phyloP scores from a whole-genome alignment of 2,113 vertebrate genomes.

The Calyptomena viridis region DNA sequence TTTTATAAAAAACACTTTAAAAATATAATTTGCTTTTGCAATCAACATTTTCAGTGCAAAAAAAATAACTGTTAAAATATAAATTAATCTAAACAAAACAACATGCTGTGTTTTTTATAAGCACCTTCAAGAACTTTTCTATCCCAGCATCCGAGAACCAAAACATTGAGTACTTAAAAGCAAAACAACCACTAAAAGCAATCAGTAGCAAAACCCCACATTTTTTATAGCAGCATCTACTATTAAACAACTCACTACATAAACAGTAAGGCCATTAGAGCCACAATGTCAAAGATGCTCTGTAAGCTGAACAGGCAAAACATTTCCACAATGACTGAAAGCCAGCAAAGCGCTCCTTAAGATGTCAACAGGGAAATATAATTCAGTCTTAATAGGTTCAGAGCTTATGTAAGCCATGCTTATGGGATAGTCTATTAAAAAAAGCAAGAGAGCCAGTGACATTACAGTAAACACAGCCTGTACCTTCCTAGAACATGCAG shows the following conservation, averaged over 20 bases:
- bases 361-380: constrained; percentile 61
- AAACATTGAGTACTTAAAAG: not conserved
- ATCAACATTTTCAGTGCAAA: not conserved
- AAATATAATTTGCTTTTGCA: not conserved
- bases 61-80: not conserved
- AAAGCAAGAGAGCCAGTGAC: not conserved
- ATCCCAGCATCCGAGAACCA: not conserved
- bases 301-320: constrained; percentile 30
- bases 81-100: not conserved
- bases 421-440: constrained; percentile 16
- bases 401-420: constrained; percentile 34
- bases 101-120: not conserved
- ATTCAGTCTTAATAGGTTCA: constrained; percentile 53
- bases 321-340: constrained; percentile 22
- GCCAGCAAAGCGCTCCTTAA: constrained; percentile 34
- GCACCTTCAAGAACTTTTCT: not conserved
- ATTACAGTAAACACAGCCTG: constrained; percentile 30
- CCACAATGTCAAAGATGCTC: constrained; percentile 25
- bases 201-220: not conserved
- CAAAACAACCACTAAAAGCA: not conserved
- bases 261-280: constrained; percentile 51
- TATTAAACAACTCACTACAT: constrained; percentile 39
- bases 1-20: not conserved
- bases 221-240: constrained; percentile 1
- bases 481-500: not conserved